Conservation (phyloP, 2,797 vertebrate genomes). For the Dryobates pubescens region DNA sequence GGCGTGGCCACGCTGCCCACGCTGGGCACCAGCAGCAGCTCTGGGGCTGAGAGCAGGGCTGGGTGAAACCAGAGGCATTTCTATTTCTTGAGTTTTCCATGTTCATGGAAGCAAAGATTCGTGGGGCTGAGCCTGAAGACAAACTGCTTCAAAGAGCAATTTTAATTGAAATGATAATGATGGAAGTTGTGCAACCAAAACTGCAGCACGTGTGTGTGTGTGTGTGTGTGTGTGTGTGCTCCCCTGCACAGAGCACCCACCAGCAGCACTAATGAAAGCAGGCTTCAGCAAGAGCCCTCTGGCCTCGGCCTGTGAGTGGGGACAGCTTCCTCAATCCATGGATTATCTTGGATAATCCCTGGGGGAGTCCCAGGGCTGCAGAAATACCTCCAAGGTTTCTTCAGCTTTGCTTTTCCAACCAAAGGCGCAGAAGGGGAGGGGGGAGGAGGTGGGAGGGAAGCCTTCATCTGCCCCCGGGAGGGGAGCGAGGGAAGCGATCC, state of each 20-base stretch:
- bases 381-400: background rate
- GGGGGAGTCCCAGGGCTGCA: background rate
- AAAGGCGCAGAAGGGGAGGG: background rate
- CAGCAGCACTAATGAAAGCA: background rate
- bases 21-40: background rate
- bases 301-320: background rate
- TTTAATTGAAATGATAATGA: constrained; percentile 73
- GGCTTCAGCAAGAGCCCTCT: background rate
- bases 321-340: background rate
- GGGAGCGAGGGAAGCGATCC: background rate
- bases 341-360: background rate
- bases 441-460: background rate
- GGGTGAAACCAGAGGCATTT: constrained; percentile 3
- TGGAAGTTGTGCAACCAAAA: constrained; percentile 26
- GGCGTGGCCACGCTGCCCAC: rapidly evolving
- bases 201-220: background rate
- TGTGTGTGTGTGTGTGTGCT: background rate
- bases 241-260: background rate
- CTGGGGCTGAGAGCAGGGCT: background rate
- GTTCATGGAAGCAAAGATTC: constrained; percentile 27
- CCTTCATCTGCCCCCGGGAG: background rate
- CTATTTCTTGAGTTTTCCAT: constrained; percentile 24
- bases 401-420: background rate
- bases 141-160: constrained; percentile 71
- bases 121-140: constrained; percentile 27